A percentile compares a stretch with the other conserved stretches of the same genome.
phyloP scores from a whole-genome alignment of 2,113 vertebrate species.

The Gorsachius goisagi region DNA sequence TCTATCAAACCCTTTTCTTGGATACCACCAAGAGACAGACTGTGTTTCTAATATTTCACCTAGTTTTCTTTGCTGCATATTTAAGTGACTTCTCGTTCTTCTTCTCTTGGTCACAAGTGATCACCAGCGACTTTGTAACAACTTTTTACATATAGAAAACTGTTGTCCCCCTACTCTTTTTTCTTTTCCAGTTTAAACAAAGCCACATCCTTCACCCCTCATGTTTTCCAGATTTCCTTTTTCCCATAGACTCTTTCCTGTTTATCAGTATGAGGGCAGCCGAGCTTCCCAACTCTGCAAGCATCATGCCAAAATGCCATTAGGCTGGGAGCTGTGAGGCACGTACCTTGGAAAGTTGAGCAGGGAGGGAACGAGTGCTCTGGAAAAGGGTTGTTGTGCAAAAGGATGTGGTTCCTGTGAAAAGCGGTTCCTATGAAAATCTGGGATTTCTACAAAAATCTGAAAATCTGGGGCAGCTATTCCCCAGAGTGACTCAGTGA shows the following conservation, averaged over 20 bases:
- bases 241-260: not conserved
- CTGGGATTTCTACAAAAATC: not conserved
- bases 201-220: not conserved
- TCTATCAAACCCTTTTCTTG: not conserved
- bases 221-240: constrained; percentile 21
- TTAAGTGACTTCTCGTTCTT: not conserved
- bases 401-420: not conserved
- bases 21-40: not conserved
- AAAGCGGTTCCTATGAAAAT: not conserved
- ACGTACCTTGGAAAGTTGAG: constrained; percentile 7
- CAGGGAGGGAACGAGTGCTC: not conserved
- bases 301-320: not conserved
- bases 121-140: not conserved
- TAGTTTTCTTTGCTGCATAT: not conserved
- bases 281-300: not conserved
- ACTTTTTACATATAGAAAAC: not conserved
- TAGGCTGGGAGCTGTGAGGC: not conserved
- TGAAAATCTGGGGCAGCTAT: not conserved
- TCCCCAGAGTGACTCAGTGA: not conserved
- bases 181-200: not conserved
- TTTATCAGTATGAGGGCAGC: not conserved
- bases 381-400: not conserved
- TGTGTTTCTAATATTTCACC: not conserved
- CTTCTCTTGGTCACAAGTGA: not conserved
- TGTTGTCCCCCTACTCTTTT: not conserved